Percentiles rank a stretch among this genome's conserved stretches.
Evolutionary conservation across 2,113 vertebrate genomes (phyloP).

Genomic region (Lipotes vexillifer): DNA sequence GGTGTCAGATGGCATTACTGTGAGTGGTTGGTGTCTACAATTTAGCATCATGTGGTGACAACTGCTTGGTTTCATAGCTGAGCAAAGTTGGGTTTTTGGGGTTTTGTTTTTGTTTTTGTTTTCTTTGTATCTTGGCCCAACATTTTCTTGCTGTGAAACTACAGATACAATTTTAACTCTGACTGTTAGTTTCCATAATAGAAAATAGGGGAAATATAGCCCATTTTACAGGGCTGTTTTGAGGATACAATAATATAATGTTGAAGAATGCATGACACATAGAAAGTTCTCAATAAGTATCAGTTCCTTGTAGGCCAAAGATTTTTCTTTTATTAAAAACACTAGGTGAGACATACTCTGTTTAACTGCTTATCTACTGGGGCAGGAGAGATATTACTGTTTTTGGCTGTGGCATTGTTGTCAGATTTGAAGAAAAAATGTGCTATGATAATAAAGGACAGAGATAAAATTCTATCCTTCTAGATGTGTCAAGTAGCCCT

Average conservation of each 20-base stretch:
- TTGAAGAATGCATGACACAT: neutral
- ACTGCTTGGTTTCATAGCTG: neutral
- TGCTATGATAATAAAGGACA: neutral
- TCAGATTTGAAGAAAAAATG: neutral
- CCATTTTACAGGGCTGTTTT: neutral
- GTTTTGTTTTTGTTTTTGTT: neutral
- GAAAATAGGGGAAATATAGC: neutral
- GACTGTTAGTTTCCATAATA: neutral
- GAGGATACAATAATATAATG: neutral
- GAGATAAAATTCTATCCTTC: neutral
- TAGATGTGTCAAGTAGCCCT: neutral
- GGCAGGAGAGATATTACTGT: neutral
- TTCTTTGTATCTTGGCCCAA: neutral
- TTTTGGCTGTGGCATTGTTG: neutral
- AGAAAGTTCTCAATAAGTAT: neutral
- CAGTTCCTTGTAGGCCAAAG: neutral
- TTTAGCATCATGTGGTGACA: neutral
- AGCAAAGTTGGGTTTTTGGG: neutral
- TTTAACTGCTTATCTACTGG: neutral
- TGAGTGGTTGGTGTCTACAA: neutral
- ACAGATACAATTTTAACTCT: neutral
- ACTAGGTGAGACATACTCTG: neutral
- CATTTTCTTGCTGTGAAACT: neutral
- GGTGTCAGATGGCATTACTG: neutral
- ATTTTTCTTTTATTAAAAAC: slow-evolving; percentile 12